phyloP scores from a whole-genome alignment of 2,113 vertebrate species.

The Arvicanthis niloticus region DNA sequence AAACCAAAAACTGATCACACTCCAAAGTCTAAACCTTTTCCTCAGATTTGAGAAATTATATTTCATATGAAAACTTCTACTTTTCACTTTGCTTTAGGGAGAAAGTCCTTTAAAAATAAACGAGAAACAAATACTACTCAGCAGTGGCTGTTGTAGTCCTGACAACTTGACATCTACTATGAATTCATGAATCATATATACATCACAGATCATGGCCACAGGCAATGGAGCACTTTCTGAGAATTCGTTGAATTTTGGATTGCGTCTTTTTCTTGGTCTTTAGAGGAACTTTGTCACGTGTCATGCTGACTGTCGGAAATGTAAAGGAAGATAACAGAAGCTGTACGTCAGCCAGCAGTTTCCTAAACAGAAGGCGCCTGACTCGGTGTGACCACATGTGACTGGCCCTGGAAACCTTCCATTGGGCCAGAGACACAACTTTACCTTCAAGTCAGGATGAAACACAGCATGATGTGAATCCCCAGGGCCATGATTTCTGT shows the following conservation, averaged over 20 bases:
- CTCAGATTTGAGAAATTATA: neutral
- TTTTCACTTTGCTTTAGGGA: slow-evolving; percentile 38
- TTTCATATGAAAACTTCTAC: slow-evolving; percentile 33
- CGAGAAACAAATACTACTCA: neutral
- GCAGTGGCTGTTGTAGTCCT: neutral
- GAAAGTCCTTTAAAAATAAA: slow-evolving; percentile 18
- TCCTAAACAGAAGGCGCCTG: neutral
- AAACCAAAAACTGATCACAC: neutral
- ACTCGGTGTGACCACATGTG: neutral
- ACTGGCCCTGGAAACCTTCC: neutral
- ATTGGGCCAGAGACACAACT: neutral
- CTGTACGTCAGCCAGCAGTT: neutral
- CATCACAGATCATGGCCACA: neutral
- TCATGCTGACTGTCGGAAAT: slow-evolving; percentile 42
- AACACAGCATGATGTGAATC: neutral
- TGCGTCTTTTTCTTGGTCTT: slow-evolving; percentile 48
- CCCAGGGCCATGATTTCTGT: neutral
- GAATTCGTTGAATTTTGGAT: slow-evolving; percentile 13
- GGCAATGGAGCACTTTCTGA: neutral
- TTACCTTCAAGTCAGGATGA: neutral
- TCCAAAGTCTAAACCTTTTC: neutral
- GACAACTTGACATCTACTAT: neutral
- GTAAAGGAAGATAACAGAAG: slow-evolving; percentile 48
- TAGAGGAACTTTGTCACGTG: slow-evolving; percentile 67
- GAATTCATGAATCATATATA: neutral